Evolutionary conservation across 2,113 vertebrate species (phyloP), one percentile per base, ranked within the genome.

Genomic region (Tyto alba): DNA sequence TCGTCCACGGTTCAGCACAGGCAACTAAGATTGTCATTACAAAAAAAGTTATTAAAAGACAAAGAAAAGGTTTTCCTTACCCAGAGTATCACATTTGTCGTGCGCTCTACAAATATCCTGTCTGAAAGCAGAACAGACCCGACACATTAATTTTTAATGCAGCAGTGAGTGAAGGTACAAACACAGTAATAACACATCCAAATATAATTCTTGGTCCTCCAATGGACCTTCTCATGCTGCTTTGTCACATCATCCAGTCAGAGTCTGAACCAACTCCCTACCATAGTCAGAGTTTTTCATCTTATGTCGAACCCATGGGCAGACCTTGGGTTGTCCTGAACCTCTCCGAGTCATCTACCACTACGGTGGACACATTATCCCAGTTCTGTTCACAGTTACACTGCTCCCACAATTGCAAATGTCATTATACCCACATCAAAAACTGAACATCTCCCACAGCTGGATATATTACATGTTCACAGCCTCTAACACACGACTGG

Each of bases 41-140:
- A 67, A 88, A 56, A 76, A 12, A 78, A 84, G n/a, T 69, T 29
- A 32, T 41, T 47, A 82, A 74, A 79, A 86, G 78, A 87, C 27
- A 87, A 88, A 94, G 55, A 77, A 90, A 89, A 91, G 11, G 25
- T 78, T 68, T 66, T 55, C 96, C 98, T 98, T 98, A 99, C 99
- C 99, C 97, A 99, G 98, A 75, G 99, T 99, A 93, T 99, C 99
- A 97, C 99, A 99, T 97, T 99, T 99, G 97, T 99, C 99, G 55
- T 99, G 98, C 2, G 99, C 99, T 98, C 99, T 98, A 97, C 99
- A 99, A 98, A 99, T 99, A 98, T 99, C 99, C 97, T 99, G 99
- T 86, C 99, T 99, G 98, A 97, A 97, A 98, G 96, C 80, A 97
- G 98, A 97, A 95, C 79, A 98, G 93, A 98, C 75, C 93, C 90